phyloP scores from a whole-genome alignment of 2,797 vertebrate genomes.

The Sebastes wilsoni region DNA sequence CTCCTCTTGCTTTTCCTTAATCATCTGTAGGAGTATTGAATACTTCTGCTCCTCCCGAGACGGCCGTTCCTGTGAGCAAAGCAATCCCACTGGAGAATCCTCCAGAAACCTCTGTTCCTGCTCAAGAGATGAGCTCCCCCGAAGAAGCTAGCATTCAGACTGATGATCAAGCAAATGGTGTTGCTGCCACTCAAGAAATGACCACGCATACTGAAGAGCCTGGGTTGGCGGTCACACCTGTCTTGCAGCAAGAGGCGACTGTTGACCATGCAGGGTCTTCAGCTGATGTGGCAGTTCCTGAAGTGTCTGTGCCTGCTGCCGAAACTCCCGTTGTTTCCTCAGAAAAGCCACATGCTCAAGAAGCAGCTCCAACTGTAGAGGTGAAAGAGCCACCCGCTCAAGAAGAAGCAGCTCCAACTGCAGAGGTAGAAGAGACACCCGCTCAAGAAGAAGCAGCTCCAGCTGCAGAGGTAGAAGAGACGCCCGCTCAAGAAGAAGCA shows the following conservation, averaged over 20 bases:
- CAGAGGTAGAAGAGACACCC: neutral
- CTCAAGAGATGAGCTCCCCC: constrained; percentile 22
- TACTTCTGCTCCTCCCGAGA: constrained; percentile 53
- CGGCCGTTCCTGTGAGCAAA: constrained; percentile 50
- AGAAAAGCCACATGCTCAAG: neutral
- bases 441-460: too few species aligned
- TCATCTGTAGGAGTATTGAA: constrained; percentile 65
- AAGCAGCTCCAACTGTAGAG: neutral
- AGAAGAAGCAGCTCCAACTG: too few species aligned
- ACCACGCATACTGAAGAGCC: constrained; percentile 16
- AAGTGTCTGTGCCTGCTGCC: constrained; percentile 21
- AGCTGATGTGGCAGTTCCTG: constrained; percentile 11
- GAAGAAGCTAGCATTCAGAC: constrained; percentile 36
- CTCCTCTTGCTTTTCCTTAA: constrained; percentile 51
- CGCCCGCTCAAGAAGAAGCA: too few species aligned
- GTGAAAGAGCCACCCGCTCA: neutral
- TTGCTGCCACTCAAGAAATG: constrained; percentile 35
- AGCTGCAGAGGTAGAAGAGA: too few species aligned
- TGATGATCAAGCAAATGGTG: constrained; percentile 54
- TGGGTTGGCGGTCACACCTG: constrained; percentile 3
- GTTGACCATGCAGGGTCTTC: constrained; percentile 26
- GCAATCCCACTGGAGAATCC: constrained; percentile 52
- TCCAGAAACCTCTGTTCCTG: constrained; percentile 43
- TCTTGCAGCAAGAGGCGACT: constrained; percentile 5
- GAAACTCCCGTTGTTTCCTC: constrained; percentile 2